Base-by-base conservation (phyloP, 2,113 vertebrate genomes). In the Nymphicus hollandicus region DNA sequence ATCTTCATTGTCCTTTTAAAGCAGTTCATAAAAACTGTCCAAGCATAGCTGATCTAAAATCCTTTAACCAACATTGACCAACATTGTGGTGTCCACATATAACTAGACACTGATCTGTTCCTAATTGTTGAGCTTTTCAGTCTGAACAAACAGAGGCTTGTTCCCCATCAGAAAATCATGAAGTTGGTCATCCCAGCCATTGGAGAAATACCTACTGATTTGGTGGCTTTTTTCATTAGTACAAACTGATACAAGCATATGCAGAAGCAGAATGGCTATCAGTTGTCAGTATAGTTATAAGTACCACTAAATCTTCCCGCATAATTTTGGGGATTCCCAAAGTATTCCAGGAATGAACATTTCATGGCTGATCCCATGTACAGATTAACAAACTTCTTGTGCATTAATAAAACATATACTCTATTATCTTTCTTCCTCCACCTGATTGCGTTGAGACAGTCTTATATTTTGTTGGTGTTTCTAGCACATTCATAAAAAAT, bases 1-100 rank as follows among this genome's bases (percentile, higher is more conserved):
- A 37, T 87, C 46, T 79, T 91, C 47, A 83, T 52, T 53, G 74
- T 31, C 49, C 64, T 93, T 95, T 89, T 69, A 70, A 89, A 91
- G 16, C 31, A 43, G 15, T 81, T 94, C 44, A 92, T 93, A 81
- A 95, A 96, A 96, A 19, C 15, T 41, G 55, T 47, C 19, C 66
- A 74, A 74, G 55, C 86, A 81, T 58, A 88, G 50, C 43, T 95
- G 66, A 91, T 71, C 20, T 71, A 81, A 92, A 96, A 76, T 71
- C 35, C 63, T 95, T 87, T 64, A 74, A 7, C 11, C 2, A 10
- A 41, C 19, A 28, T 64, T 1, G 0, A 7, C 13, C 3, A 8
- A n/a, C 13, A 33, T 81, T 1, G 0, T 41, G 47, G 43, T 83
- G 63, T 41, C 35, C 61, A 69, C 44, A 50, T 91, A 49, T 71